phyloP scores from a whole-genome alignment of 2,113 vertebrate genomes.

The Colius striatus region DNA sequence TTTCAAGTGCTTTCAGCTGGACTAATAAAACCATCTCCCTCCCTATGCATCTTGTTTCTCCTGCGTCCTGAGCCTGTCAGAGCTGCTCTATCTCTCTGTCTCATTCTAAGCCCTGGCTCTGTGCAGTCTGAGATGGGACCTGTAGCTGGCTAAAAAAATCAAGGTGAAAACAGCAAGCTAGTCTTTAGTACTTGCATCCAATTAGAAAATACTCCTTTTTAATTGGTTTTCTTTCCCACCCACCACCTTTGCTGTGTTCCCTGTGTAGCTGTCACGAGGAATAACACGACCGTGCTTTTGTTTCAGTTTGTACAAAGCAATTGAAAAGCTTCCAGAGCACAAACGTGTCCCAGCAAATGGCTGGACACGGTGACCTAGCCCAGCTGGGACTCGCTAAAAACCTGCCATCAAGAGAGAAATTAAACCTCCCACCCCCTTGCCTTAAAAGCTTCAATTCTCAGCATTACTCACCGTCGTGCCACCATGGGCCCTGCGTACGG shows the following conservation, averaged over 20 bases:
- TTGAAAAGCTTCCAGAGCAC: background rate
- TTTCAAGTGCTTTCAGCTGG: slow-evolving; percentile 12
- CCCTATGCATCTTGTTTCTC: slow-evolving; percentile 2
- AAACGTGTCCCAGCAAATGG: background rate
- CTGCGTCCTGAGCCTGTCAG: background rate
- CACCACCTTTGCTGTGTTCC: background rate
- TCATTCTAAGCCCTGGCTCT: background rate
- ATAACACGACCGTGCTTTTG: background rate
- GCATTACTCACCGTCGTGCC: accelerated
- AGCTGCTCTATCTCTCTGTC: background rate
- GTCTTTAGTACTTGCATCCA: background rate
- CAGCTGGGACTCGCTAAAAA: background rate
- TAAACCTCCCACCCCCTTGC: background rate
- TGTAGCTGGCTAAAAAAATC: background rate
- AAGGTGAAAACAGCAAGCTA: background rate
- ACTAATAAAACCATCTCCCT: slow-evolving; percentile 20
- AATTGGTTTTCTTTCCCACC: slow-evolving; percentile 13
- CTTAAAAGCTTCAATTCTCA: background rate
- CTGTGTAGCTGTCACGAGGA: background rate
- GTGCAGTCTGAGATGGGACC: background rate
- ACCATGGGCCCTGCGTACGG: accelerated
- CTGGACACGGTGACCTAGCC: background rate
- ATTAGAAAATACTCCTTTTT: background rate
- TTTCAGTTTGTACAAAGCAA: background rate
- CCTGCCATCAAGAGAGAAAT: background rate